Conservation (phyloP, 1,140 invertebrate species). For the Drosophila albomicans region DNA sequence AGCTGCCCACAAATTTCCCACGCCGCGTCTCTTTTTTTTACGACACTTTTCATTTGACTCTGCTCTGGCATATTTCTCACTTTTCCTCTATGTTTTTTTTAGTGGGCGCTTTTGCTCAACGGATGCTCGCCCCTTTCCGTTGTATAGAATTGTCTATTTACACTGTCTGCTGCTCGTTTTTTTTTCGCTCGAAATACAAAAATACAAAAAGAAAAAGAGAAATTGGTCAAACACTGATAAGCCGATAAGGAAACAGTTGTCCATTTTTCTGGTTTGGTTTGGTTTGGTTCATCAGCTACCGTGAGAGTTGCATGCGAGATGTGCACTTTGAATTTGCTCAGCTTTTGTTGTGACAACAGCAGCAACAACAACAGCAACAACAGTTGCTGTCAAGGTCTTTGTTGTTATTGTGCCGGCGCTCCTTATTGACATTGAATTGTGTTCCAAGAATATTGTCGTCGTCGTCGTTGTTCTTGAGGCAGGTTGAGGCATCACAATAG, state of each 20-base stretch:
- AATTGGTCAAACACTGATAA: constrained; percentile 70
- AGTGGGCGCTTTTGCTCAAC: constrained; percentile 51
- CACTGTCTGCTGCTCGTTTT: constrained; percentile 34
- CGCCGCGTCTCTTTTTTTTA: constrained; percentile 61
- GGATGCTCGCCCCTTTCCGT: constrained; percentile 52
- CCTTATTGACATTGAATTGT: constrained; percentile 36
- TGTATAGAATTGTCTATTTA: constrained; percentile 38
- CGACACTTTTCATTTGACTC: constrained; percentile 61
- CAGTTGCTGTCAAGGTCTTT: constrained; percentile 26
- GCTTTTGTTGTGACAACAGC: constrained; percentile 51
- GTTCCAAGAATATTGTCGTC: constrained; percentile 32
- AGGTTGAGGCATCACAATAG: constrained; percentile 30
- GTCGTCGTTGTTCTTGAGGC: constrained; percentile 17
- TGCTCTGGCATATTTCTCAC: constrained; percentile 46
- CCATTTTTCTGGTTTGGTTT: constrained; percentile 17
- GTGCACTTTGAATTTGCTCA: constrained; percentile 59
- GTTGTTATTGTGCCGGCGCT: constrained; percentile 20
- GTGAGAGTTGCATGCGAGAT: constrained; percentile 60
- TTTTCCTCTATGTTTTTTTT: constrained; percentile 11
- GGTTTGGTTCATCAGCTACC: constrained; percentile 39
- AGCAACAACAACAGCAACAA: constrained; percentile 8
- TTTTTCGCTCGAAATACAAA: constrained; percentile 52
- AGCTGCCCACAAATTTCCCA: constrained; percentile 71
- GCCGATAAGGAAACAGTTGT: constrained; percentile 56
- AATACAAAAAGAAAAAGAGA: constrained; percentile 26